These are phyloP conservation scores for Sphyrna mokarran DNA, from an alignment of 2,113 vertebrate species.

Conservation along the genomic window DNA sequence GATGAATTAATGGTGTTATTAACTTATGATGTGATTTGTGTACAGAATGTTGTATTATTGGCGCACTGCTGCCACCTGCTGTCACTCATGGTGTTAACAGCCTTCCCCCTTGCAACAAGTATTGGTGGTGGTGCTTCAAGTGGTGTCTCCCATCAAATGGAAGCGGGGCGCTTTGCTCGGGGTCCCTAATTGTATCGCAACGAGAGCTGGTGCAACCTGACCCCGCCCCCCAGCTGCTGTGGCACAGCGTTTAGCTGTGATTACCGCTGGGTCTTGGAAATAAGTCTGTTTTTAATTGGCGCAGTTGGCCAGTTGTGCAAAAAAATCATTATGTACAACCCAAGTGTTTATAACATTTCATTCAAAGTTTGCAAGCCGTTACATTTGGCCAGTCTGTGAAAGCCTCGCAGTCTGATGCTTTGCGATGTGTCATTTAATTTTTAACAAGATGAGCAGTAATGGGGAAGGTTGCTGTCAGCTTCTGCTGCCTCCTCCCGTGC, in stretches of 20 bases:
- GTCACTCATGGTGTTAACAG: not conserved
- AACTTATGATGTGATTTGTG: not conserved
- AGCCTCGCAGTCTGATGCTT: not conserved
- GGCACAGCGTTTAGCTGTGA: not conserved
- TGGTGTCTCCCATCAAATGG: not conserved
- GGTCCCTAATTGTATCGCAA: not conserved
- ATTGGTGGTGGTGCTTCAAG: not conserved
- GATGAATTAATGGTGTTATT: not conserved
- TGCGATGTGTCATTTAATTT: not conserved
- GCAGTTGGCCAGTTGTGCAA: not conserved
- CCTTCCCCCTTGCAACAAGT: not conserved
- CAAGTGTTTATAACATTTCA: not conserved
- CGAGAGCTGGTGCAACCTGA: not conserved
- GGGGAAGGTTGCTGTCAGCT: not conserved
- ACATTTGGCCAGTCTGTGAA: not conserved
- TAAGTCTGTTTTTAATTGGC: not conserved
- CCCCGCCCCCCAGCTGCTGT: not conserved
- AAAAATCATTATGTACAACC: not conserved
- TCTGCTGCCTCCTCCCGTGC: not conserved
- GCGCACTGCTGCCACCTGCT: conserved; percentile 9
- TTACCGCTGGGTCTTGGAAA: not conserved
- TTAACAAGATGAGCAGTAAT: not conserved
- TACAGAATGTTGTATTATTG: not conserved
- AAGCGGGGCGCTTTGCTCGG: not conserved
- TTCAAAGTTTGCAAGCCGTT: not conserved